These are phyloP conservation scores for Polydrusus tereticollis DNA, from an alignment of 2,888 invertebrate genomes.

Conservation along the genomic window DNA sequence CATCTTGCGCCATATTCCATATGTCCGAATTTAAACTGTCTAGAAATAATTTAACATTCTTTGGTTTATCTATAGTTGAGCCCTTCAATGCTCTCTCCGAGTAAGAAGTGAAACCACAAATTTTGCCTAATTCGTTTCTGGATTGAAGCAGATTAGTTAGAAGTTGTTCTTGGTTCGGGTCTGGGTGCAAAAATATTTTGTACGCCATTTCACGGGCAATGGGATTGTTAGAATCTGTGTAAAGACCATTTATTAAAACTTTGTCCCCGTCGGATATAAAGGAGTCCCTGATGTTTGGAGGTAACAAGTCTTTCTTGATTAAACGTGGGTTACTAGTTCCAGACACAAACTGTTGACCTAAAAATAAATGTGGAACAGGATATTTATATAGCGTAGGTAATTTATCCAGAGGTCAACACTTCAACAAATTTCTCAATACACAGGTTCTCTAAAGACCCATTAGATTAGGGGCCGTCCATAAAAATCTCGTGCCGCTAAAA, in stretches of 20 bases:
- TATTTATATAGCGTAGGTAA: too few relatives aligned
- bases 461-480: background rate
- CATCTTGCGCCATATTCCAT: constrained; percentile 76
- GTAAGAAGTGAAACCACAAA: constrained; percentile 92
- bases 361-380: too few relatives aligned
- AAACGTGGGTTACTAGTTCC: constrained; percentile 79
- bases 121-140: constrained; percentile 83
- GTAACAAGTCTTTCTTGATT: constrained; percentile 76
- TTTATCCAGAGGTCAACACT: too few relatives aligned
- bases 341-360: constrained; percentile 87
- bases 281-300: constrained; percentile 80
- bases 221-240: constrained; percentile 85
- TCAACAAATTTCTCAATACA: too few relatives aligned
- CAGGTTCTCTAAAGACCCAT: too few relatives aligned
- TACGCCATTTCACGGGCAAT: constrained; percentile 90
- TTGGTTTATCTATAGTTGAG: constrained; percentile 86
- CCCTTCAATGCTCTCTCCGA: constrained; percentile 91
- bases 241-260: constrained; percentile 83
- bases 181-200: constrained; percentile 85
- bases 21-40: constrained; percentile 81
- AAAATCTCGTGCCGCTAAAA: too few relatives aligned
- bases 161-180: constrained; percentile 80
- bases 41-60: constrained; percentile 84
- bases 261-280: constrained; percentile 79
- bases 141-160: constrained; percentile 80